These are phyloP conservation scores for Molorchus minor DNA, from an alignment of 2,888 invertebrate genomes.

Conservation along the genomic window DNA sequence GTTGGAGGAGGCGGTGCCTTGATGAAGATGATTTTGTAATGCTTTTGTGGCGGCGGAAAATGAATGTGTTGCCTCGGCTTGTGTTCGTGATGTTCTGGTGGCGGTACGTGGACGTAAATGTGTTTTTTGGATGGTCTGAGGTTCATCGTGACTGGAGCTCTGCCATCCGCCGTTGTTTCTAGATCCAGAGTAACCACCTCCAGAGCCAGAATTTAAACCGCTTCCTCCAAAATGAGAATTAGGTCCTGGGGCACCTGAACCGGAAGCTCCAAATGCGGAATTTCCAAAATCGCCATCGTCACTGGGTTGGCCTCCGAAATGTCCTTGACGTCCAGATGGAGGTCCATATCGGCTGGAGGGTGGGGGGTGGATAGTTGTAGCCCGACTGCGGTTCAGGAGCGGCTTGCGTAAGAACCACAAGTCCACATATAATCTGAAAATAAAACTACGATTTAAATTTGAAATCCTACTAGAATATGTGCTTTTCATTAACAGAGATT, in stretches of 20 bases:
- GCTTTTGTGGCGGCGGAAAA: constrained; percentile 78
- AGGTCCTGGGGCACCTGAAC: not conserved
- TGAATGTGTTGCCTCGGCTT: constrained; percentile 70
- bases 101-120: constrained; percentile 15
- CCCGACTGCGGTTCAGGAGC: constrained; percentile 15
- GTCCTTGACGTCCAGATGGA: constrained; percentile 1
- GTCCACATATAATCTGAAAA: constrained; percentile 13
- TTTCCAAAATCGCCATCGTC: not conserved
- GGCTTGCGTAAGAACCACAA: constrained; percentile 7
- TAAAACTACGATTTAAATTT: no score
- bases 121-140: constrained; percentile 9
- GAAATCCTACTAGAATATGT: no score
- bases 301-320: not conserved
- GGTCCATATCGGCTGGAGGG: constrained; percentile 13
- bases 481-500: no score
- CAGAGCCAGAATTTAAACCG: constrained; percentile 58
- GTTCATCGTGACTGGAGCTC: not conserved
- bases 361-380: constrained; percentile 8
- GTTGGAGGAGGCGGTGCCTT: constrained; percentile 70
- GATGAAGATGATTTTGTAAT: constrained; percentile 92
- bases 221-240: constrained; percentile 40
- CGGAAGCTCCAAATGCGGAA: constrained; percentile 4
- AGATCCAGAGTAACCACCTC: constrained; percentile 57
- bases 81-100: constrained; percentile 64
- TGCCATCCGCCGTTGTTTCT: constrained; percentile 29